Percentiles rank a stretch among this genome's conserved stretches.
These are phyloP conservation scores for Indicator indicator DNA, from an alignment of 2,113 vertebrate genomes.

Conservation along the genomic window DNA sequence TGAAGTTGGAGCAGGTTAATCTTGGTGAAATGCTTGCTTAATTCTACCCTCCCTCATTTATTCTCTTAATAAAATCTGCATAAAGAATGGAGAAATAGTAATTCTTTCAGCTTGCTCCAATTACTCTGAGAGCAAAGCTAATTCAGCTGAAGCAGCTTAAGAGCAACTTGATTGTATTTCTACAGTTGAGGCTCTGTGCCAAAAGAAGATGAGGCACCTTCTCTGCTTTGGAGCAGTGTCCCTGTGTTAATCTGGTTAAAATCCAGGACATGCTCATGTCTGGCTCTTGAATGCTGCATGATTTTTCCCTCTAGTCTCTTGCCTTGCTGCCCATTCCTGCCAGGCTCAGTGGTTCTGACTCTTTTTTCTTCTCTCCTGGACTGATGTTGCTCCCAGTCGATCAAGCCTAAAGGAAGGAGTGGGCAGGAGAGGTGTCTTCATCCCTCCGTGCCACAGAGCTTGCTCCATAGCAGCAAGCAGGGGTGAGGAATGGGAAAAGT, in stretches of 20 bases:
- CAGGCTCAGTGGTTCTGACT: background rate
- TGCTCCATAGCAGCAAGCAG: background rate
- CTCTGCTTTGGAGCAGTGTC: background rate
- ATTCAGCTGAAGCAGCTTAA: constrained; percentile 41
- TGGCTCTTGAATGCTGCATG: background rate
- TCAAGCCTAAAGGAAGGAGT: background rate
- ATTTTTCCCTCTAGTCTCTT: background rate
- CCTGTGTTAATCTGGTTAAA: background rate
- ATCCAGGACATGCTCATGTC: background rate
- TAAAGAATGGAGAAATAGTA: constrained; percentile 32
- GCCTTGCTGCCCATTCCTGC: background rate
- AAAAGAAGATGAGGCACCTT: background rate
- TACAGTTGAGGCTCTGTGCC: background rate
- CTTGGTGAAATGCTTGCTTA: constrained; percentile 44
- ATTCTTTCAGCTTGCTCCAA: constrained; percentile 43
- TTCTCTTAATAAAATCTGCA: constrained; percentile 53
- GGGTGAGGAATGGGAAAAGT: background rate
- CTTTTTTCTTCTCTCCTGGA: background rate
- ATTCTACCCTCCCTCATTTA: constrained; percentile 3
- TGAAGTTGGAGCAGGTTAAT: constrained; percentile 31
- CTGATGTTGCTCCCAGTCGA: background rate
- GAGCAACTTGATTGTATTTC: background rate
- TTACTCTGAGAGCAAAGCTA: constrained; percentile 38
- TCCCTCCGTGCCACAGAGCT: background rate
- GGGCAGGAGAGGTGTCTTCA: background rate